These are phyloP conservation scores for Pseudochirops corinnae DNA, from an alignment of 2,797 vertebrate species.

Conservation along the genomic window DNA sequence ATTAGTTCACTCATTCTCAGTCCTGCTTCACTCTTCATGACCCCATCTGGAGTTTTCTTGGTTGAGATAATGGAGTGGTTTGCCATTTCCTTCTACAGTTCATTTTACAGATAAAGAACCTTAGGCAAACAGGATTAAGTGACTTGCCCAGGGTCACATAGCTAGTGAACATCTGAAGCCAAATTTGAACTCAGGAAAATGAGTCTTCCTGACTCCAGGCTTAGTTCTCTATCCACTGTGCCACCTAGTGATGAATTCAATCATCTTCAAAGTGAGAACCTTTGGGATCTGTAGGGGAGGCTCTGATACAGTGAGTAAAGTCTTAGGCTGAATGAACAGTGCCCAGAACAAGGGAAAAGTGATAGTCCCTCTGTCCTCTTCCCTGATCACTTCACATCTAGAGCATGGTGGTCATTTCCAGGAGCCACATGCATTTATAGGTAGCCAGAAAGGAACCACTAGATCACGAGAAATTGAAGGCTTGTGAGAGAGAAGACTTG, in stretches of 20 bases:
- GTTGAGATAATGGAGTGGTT: not conserved
- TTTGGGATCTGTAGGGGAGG: not conserved
- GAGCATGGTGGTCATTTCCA: not conserved
- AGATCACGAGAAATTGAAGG: not conserved
- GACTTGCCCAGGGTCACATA: not conserved
- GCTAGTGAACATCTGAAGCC: not conserved
- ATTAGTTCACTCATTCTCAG: not conserved
- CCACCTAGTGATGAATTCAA: not conserved
- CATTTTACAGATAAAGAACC: not conserved
- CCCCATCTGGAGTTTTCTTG: not conserved
- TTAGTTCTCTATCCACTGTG: not conserved
- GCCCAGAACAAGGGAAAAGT: not conserved
- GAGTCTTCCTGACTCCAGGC: not conserved
- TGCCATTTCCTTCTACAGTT: not conserved
- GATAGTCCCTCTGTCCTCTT: not conserved
- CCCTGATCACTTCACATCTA: not conserved
- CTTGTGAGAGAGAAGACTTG: not conserved
- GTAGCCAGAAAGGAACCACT: not conserved
- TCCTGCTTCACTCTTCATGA: not conserved
- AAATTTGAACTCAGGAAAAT: not conserved
- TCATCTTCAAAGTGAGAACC: not conserved
- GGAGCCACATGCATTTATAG: not conserved
- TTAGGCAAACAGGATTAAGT: not conserved
- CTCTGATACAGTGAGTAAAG: not conserved
- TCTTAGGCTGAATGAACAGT: not conserved